Base-by-base conservation (phyloP, 2,113 vertebrate genomes). In the Pan paniscus region DNA sequence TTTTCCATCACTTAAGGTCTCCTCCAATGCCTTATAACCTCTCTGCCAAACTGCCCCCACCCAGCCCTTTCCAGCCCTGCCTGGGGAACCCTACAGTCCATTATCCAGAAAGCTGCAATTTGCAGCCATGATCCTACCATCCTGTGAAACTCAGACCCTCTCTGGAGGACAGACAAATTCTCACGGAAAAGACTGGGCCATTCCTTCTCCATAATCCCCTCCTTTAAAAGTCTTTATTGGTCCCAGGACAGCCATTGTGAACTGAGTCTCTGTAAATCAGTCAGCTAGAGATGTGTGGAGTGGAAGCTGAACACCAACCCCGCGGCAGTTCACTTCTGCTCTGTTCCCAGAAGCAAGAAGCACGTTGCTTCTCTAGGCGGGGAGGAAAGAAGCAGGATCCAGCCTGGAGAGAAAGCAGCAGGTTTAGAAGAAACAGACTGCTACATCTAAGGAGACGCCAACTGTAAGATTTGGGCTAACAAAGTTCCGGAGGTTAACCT, bases 221-320 rank as follows among this genome's bases (percentile, higher is more conserved):
- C 38, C 93, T 94, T 85, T 94, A 78, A 93, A 96, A 81, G 61
- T 48, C 64, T 96, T 86, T 81, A 94, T 88, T n/a, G 76, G 75
- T 23, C 93, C 75, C 93, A 90, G 16, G 75, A 80, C 20, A 61
- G 76, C 72, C 75, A 93, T 25, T n/a, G 20, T 4, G n/a, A 94
- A 84, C 57, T 25, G 1, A 32, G 23, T 11, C 35, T 95, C 78
- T 84, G 20, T 94, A 85, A 93, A 96, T 97, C 94, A 89, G 48
- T 32, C 38, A 80, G 92, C 25, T 75, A 23, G 59, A 93, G 94
- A 50, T 50, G 30, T 50, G 61, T 23, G 3, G 40, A 30, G 17
- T 52, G 32, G 22, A 89, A 38, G 35, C 17, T 20, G 43, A 64
- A 68, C 52, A 93, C 25, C 40, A 76, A 11, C 23, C 16, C 16